These are phyloP conservation scores for human DNA, from an alignment of 2,113 vertebrate species.

Conservation along the genomic window DNA sequence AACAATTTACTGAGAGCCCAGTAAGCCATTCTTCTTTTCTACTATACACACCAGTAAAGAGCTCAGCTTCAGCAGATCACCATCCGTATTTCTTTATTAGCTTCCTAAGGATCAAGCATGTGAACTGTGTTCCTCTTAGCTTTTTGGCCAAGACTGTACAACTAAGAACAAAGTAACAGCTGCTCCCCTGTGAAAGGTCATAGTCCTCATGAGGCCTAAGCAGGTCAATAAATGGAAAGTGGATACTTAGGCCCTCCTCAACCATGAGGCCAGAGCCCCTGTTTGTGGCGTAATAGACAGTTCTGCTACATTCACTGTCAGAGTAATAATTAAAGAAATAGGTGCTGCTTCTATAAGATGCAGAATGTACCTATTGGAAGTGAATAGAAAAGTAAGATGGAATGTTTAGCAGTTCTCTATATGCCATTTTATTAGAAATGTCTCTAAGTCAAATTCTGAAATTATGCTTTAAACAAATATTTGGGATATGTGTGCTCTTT, in stretches of 20 bases:
- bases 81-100: neutral
- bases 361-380: neutral
- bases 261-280: neutral
- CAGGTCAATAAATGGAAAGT: conserved; percentile 16
- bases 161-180: conserved; percentile 44
- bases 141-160: conserved; percentile 38
- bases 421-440: neutral
- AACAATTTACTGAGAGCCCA: neutral
- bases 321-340: neutral
- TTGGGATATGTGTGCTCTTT: neutral
- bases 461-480: conserved; percentile 10
- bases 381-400: neutral
- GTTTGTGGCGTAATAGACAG: neutral
- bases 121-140: neutral
- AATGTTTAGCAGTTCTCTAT: neutral
- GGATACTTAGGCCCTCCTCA: neutral
- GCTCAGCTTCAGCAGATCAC: neutral
- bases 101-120: neutral
- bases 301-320: neutral
- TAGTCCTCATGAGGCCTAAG: neutral
- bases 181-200: conserved; percentile 53
- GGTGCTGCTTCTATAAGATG: neutral
- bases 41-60: neutral
- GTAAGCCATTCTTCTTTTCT: neutral
- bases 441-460: neutral